Evolutionary conservation across 2,888 invertebrate species (phyloP).

Genomic region (Acronicta alni): DNA sequence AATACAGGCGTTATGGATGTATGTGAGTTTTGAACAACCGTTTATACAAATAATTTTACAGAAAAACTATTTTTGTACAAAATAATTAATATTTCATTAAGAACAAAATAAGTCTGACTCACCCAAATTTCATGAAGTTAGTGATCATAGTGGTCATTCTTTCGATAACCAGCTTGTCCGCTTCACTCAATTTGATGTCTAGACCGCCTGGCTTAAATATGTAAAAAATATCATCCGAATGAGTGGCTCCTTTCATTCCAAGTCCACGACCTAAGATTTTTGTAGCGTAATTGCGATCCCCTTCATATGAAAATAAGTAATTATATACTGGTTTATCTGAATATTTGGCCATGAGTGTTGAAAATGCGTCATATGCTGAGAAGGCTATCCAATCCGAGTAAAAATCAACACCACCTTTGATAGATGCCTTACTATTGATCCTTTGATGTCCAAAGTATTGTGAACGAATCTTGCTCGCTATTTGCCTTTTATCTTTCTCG

Average conservation of each 20-base stretch:
- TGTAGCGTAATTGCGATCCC: conserved; percentile 77
- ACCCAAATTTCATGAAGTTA: conserved; percentile 79
- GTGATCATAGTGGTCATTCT: conserved; percentile 75
- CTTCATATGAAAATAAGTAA: conserved; percentile 79
- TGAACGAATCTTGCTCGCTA: conserved; percentile 69
- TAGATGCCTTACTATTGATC: conserved; percentile 60
- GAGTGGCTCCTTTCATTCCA: conserved; percentile 69
- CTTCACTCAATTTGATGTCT: conserved; percentile 58
- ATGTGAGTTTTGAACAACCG: no score
- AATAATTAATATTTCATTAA: neutral
- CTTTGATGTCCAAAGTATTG: conserved; percentile 73
- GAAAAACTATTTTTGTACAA: no score
- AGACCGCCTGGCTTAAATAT: conserved; percentile 79
- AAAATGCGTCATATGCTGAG: conserved; percentile 70
- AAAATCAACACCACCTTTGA: conserved; percentile 66
- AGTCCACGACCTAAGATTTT: conserved; percentile 60
- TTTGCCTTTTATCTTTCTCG: conserved; percentile 62
- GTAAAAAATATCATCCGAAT: conserved; percentile 83
- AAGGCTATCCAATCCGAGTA: conserved; percentile 81
- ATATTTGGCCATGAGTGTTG: conserved; percentile 66
- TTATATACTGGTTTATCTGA: conserved; percentile 75
- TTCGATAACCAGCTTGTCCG: conserved; percentile 73
- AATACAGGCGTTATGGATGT: no score
- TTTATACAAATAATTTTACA: no score
- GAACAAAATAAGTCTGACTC: conserved; percentile 22